phyloP scores from a whole-genome alignment of 2,797 vertebrate genomes.

The Calcarius lapponicus region DNA sequence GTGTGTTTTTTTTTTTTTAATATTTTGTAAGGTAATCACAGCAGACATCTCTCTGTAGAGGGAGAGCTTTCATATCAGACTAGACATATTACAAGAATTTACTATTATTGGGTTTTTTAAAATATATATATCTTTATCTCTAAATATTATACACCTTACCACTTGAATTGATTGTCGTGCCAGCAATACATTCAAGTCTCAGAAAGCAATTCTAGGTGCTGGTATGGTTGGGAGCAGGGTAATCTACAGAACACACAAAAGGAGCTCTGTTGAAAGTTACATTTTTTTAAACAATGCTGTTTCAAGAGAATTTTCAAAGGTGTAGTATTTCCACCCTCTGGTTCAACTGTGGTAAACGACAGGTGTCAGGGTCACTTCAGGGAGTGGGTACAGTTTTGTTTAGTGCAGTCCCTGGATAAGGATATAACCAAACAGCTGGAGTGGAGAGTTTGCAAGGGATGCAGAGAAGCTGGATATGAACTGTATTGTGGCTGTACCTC shows the following conservation, averaged over 20 bases:
- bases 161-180: conserved; percentile 83
- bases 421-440: neutral
- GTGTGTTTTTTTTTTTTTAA: conserved; percentile 73
- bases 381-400: neutral
- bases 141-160: conserved; percentile 70
- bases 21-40: conserved; percentile 79
- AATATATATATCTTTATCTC: conserved; percentile 70
- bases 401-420: neutral
- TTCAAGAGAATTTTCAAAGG: conserved; percentile 65
- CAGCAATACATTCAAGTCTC: conserved; percentile 77
- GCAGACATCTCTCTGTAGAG: conserved; percentile 65
- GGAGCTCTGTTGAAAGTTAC: conserved; percentile 46
- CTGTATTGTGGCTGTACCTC: neutral
- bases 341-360: conserved; percentile 45
- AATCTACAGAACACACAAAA: conserved; percentile 58
- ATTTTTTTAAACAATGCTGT: neutral
- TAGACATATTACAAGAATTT: conserved; percentile 79
- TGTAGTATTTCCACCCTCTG: conserved; percentile 66
- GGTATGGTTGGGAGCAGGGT: conserved; percentile 73
- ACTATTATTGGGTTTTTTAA: conserved; percentile 74
- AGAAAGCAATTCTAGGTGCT: conserved; percentile 78
- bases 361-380: neutral
- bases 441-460: neutral
- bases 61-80: conserved; percentile 77
- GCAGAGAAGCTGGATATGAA: neutral